Conservation (phyloP, 2,888 invertebrate species). For the Ennomos fuscantarius region DNA sequence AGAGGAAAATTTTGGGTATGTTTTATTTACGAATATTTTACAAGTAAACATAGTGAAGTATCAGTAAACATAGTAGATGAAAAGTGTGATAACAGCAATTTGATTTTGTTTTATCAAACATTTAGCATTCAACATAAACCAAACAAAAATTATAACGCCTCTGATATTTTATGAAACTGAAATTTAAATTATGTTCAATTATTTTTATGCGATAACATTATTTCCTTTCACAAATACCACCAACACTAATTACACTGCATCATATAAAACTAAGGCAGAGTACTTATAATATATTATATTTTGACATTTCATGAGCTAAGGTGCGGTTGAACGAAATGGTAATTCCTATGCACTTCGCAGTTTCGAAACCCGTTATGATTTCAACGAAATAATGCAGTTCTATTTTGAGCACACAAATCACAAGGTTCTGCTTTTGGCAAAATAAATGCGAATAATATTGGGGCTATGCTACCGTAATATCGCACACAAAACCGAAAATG, state of each 20-base stretch:
- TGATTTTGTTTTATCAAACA: too few species aligned
- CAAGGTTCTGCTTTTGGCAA: constrained; percentile 73
- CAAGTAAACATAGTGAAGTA: background rate
- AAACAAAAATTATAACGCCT: too few species aligned
- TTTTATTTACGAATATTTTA: constrained; percentile 9
- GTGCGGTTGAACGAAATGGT: background rate
- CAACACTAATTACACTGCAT: too few species aligned
- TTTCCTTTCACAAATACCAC: too few species aligned
- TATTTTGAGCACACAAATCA: constrained; percentile 62
- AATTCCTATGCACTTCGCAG: constrained; percentile 1
- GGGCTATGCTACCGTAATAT: constrained; percentile 51
- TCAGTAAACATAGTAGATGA: constrained; percentile 1
- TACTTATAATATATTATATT: background rate
- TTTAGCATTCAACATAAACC: too few species aligned
- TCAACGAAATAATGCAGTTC: constrained; percentile 57
- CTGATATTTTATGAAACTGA: too few species aligned
- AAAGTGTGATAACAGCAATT: too few species aligned
- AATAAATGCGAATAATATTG: constrained; percentile 52
- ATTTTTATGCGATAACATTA: too few species aligned
- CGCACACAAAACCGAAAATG: constrained; percentile 68
- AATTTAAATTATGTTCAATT: too few species aligned
- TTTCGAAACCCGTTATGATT: constrained; percentile 58
- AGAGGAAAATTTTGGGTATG: constrained; percentile 41
- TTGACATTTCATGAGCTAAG: constrained; percentile 1
- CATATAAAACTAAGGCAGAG: too few species aligned